Percentiles rank a stretch among this genome's conserved stretches.
Conservation (phyloP, 2,888 invertebrate species). For the Drosophila neutralis region DNA sequence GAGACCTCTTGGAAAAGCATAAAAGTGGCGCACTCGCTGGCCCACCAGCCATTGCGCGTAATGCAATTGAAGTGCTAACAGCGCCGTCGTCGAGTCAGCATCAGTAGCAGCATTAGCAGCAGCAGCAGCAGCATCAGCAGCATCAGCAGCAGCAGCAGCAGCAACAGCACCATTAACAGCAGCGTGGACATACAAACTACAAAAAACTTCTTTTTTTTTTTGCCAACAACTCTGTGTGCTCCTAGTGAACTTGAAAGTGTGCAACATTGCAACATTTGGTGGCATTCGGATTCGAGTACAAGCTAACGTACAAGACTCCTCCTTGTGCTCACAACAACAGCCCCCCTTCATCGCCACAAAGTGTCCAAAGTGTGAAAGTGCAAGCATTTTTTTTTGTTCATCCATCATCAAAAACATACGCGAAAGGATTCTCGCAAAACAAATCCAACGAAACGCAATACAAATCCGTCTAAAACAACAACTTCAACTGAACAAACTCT, state of each 20-base stretch:
- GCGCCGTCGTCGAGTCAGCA: slow-evolving; percentile 72
- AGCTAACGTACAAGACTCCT: slow-evolving; percentile 20
- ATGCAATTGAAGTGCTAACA: slow-evolving; percentile 85
- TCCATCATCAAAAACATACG: slow-evolving; percentile 26
- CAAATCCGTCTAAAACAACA: slow-evolving; percentile 6
- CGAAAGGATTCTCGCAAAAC: slow-evolving; percentile 56
- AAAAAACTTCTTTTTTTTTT: slow-evolving; percentile 43
- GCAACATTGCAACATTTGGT: slow-evolving; percentile 57
- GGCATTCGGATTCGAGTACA: slow-evolving; percentile 43
- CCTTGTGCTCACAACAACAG: slow-evolving; percentile 23
- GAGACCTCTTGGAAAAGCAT: slow-evolving; percentile 84
- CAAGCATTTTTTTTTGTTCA: slow-evolving; percentile 54
- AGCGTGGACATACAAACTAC: slow-evolving; percentile 51
- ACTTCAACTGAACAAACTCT: slow-evolving; percentile 34
- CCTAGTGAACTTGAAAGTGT: slow-evolving; percentile 69
- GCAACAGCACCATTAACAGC: slow-evolving; percentile 46
- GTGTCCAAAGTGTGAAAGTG: slow-evolving; percentile 61
- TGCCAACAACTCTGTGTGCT: slow-evolving; percentile 46
- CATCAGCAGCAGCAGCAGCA: slow-evolving; percentile 39
- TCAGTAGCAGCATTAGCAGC: slow-evolving; percentile 33
- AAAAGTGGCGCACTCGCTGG: slow-evolving; percentile 85
- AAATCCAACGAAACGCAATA: slow-evolving; percentile 9
- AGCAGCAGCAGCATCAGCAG: slow-evolving; percentile 42
- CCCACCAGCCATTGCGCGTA: slow-evolving; percentile 85
- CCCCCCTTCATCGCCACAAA: slow-evolving; percentile 24